Percentiles rank a stretch among this genome's conserved stretches.
Evolutionary conservation across 2,888 invertebrate genomes (phyloP).

Genomic region (Unio pictorum): DNA sequence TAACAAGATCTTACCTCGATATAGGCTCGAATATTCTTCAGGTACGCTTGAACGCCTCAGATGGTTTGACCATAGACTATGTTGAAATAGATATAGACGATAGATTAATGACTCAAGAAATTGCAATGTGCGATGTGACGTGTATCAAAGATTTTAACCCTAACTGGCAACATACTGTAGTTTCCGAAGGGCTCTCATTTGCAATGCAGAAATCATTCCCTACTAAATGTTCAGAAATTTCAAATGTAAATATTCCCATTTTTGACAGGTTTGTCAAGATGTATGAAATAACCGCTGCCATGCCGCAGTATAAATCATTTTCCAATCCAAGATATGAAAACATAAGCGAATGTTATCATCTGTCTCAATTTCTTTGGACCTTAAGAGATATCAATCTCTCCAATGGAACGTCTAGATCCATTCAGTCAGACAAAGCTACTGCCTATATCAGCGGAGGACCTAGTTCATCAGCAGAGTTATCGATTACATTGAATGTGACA

Average conservation of each 20-base stretch:
- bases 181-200: conserved; percentile 23
- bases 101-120: conserved; percentile 34
- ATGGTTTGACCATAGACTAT: conserved; percentile 44
- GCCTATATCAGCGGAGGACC: conserved; percentile 21
- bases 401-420: neutral
- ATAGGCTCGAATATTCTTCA: conserved; percentile 35
- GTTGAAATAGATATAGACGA: conserved; percentile 39
- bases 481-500: conserved; percentile 19
- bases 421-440: conserved; percentile 15
- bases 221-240: conserved; percentile 51
- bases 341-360: conserved; percentile 39
- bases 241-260: conserved; percentile 51
- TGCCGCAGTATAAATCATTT: conserved; percentile 44
- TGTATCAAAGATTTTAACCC: conserved; percentile 34
- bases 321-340: conserved; percentile 41
- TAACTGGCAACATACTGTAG: conserved; percentile 15
- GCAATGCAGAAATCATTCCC: conserved; percentile 43
- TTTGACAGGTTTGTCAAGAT: conserved; percentile 35
- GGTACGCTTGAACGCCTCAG: conserved; percentile 24
- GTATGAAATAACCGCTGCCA: conserved; percentile 43
- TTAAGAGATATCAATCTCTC: conserved; percentile 26
- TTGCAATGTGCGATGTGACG: conserved; percentile 38
- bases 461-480: conserved; percentile 12
- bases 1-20: conserved; percentile 15
- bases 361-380: conserved; percentile 41